Evolutionary conservation across 2,113 vertebrate species (phyloP).

Genomic region (Grammomys surdaster): DNA sequence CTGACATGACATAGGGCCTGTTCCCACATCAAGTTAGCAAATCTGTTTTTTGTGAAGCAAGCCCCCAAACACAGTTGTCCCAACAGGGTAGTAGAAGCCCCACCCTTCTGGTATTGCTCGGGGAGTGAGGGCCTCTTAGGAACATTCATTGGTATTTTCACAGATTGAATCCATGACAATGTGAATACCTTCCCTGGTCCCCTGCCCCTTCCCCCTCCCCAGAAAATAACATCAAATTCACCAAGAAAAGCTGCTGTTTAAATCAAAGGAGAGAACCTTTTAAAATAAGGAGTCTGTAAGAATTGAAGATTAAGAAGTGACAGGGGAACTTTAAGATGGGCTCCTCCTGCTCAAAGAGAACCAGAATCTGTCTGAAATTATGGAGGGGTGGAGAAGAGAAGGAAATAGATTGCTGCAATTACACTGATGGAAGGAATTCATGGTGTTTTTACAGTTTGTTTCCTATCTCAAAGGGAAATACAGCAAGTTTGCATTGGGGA

Average conservation of each 20-base stretch:
- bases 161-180: conserved; percentile 9
- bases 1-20: neutral
- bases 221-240: neutral
- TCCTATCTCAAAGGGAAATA: neutral
- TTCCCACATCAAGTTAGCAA: neutral
- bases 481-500: neutral
- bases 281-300: neutral
- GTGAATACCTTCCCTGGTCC: neutral
- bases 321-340: neutral
- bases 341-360: neutral
- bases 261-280: neutral
- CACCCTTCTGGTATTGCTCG: neutral
- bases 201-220: neutral
- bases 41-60: neutral
- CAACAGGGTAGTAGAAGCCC: neutral
- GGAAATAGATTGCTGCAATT: neutral
- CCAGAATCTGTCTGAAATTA: neutral
- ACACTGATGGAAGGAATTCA: neutral
- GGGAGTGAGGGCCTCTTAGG: neutral
- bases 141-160: conserved; percentile 1
- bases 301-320: neutral
- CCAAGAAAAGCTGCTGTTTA: neutral
- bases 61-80: neutral
- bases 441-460: neutral
- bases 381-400: neutral